Percentiles rank a stretch among this genome's conserved stretches.
These are phyloP conservation scores for Amphiura filiformis DNA, from an alignment of 35 echinoderm and acorn worm genomes.

Conservation along the genomic window DNA sequence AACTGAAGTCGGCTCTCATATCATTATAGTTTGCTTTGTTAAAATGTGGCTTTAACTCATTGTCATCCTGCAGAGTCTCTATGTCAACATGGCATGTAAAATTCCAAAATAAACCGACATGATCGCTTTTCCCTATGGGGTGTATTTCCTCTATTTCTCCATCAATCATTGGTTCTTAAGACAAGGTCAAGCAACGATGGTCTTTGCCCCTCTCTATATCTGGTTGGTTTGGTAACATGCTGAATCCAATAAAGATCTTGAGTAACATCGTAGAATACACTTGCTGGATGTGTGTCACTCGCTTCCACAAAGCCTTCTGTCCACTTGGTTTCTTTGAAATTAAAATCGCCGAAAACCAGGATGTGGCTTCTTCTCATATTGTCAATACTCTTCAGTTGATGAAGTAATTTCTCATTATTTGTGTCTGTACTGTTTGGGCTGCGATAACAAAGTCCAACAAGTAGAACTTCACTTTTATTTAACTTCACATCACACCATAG, in stretches of 20 bases:
- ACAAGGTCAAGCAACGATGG: slow-evolving; percentile 15
- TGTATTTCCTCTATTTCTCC: neutral
- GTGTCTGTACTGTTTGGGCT: neutral
- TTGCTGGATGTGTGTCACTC: neutral
- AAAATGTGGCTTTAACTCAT: neutral
- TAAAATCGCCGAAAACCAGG: neutral
- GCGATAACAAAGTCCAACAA: neutral
- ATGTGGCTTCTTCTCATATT: neutral
- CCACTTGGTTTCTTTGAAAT: neutral
- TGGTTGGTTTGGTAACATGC: neutral
- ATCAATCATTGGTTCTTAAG: neutral
- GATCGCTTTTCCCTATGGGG: slow-evolving; percentile 12
- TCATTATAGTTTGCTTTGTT: neutral
- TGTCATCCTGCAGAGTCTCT: neutral
- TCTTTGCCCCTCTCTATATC: slow-evolving; percentile 10
- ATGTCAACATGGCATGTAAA: neutral
- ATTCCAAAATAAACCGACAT: neutral
- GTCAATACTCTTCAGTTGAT: neutral
- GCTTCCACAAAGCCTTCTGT: neutral
- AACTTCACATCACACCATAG: too few species aligned
- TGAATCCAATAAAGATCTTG: neutral
- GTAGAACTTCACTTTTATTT: neutral
- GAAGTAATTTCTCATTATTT: neutral
- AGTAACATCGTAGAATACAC: neutral
- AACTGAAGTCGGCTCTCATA: neutral